Evolutionary conservation across 2,888 invertebrate species (phyloP), one percentile per base, ranked within the genome.

Genomic region (Campaea margaritaria): DNA sequence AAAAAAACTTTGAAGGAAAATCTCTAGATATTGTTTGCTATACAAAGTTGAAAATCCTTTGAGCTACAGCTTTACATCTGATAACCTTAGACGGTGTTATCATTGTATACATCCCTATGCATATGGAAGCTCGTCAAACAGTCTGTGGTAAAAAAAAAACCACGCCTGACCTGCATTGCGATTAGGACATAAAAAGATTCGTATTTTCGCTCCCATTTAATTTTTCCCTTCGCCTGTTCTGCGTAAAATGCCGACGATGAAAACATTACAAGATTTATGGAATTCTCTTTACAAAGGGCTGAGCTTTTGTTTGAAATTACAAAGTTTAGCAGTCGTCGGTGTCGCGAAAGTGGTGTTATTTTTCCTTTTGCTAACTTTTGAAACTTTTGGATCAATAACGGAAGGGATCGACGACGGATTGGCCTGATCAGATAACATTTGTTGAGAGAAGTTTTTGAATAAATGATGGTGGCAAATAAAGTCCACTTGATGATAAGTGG

Each of bases 241-340:
- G 42, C 47, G 47, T 31, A 21, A 53, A 58, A 59, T 59, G 27
- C 21, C 15, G 5, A 53, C 36, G 42, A 49, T 36, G 48, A 54
- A 54, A 59, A 59, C 45, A 49, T 59, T 49, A 41, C 39, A 54
- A 50, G 59, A 59, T 59, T 59, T 59, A 59, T 59, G 59, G 45
- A 44, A 54, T 59, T 36, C 49, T 36, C 45, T 36, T 14, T 16
- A 15, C 14, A 50, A 42, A 58, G 36, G 46, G 39, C 38, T 44
- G 38, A 14, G 41, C 49, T 44, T 50, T 59, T 54, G 58, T 53
- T 58, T 58, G 58, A 31, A 48, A 58, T 58, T 49, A 49, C 58
- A 53, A 53, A 58, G 53, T 58, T 53, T 27, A 14, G 43, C 10
- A 31, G 36, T 50, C 44, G 43, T 34, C 27, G 41, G 38, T 48